Base-by-base conservation (phyloP, 2,113 vertebrate genomes). In the Neotragus moschatus region DNA sequence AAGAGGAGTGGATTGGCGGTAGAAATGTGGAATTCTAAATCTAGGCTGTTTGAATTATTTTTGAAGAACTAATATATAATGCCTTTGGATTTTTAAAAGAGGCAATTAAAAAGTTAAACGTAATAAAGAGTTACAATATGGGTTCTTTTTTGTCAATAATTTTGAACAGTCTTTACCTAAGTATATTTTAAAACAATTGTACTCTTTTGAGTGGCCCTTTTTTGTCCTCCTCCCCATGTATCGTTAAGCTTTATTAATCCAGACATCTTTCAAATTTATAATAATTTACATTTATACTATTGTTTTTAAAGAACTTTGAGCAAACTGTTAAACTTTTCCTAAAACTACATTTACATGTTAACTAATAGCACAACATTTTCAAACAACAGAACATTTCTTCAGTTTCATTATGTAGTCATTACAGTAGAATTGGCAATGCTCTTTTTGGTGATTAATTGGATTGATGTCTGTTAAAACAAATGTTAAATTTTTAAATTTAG, bases 261-360 rank as follows among this genome's bases (percentile, higher is more conserved):
- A 93, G 16, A 45, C 6, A 58, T 58, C 61, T 85, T 79, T 51
- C n/a, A 84, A 81, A 79, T 66, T 39, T 88, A 47, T 47, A 75
- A 66, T 92, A 87, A 93, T 63, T 85, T 96, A 66, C 26, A 93
- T 84, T 60, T 95, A 36, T 79, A 60, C 19, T 95, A n/a, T 81
- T 91, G 66, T 88, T 93, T 95, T 19, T 47, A 81, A 93, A 96
- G 55, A 49, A 43, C 82, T 94, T 88, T 94, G 56, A 81, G 21
- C 55, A 94, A 77, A 84, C 49, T 53, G 16, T 80, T 49, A 33
- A 80, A 79, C 9, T 30, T 49, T 79, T 79, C 75, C 45, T 49
- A 28, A 33, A 79, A 49, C 45, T 33, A 30, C 28, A 17, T 80
- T 79, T 80, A 80, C 9, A 33, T 49, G 28, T 81, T 81, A 80